Base-by-base conservation (phyloP, 2,113 vertebrate species). In the Cephalophus harveyi region DNA sequence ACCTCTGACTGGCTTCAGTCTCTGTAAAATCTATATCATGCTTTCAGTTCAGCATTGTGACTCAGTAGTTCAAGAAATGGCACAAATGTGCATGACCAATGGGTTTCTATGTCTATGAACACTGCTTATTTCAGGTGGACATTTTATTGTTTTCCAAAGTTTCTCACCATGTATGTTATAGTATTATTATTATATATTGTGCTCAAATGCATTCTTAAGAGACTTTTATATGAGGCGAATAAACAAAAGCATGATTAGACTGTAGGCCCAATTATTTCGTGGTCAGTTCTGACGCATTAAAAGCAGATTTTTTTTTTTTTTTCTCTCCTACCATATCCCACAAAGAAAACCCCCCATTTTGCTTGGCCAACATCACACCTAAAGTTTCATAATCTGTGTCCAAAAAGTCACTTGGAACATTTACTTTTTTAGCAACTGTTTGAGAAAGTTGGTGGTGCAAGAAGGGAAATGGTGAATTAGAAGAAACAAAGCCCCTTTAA, bases 161-260 rank as follows among this genome's bases (percentile, higher is more conserved):
- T 99, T 99, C 99, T 99, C 99, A 99, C 99, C 98, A 99, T 99
- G 99, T 99, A 99, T 99, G 99, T 99, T 99, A 99, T 99, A 99
- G 99, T 99, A 99, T 99, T 99, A 99, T 99, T 99, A 99, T 99
- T 99, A 99, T 99, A 99, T 99, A 99, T 99, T 99, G 99, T 99
- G 99, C 99, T 99, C 98, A 99, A 98, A 99, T 99, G 99, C 99
- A 99, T 99, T 99, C 99, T 99, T 99, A 98, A 99, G 99, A 99
- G 99, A 99, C 99, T 99, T 99, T 99, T 99, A 99, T 99, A 99
- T 99, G 99, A 99, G 99, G 99, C 99, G 99, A 99, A 99, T 99
- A 99, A 99, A 99, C 98, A 98, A 99, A 99, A 99, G 99, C 99
- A 99, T 99, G 99, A 99, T 99, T 98, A 99, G 98, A 98, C 64